Evolutionary conservation across 2,797 vertebrate species (phyloP).

Genomic region (Parotocinclus haroldoi): DNA sequence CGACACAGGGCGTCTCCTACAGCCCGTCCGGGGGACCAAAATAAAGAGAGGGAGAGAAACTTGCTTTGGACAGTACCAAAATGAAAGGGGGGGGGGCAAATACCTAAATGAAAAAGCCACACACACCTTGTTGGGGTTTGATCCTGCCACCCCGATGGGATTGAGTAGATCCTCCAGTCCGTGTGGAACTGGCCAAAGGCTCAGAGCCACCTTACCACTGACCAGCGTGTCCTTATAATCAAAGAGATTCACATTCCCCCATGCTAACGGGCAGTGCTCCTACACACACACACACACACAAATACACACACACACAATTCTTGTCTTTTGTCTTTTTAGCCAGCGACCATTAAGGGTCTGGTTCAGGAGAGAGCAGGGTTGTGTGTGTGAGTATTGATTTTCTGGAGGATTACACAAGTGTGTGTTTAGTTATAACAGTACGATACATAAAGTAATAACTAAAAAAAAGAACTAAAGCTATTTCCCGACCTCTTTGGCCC

Average conservation of each 20-base stretch:
- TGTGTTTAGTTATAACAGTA: too few species aligned
- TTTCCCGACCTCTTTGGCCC: constrained; percentile 48
- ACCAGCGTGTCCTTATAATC: constrained; percentile 64
- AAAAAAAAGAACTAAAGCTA: neutral
- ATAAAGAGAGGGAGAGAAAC: neutral
- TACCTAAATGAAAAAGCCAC: neutral
- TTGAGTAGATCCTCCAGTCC: constrained; percentile 65
- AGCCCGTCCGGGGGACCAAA: neutral
- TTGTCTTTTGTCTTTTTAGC: neutral
- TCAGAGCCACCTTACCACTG: constrained; percentile 59
- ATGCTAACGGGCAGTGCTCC: constrained; percentile 65
- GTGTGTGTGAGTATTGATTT: too few species aligned
- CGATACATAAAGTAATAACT: too few species aligned
- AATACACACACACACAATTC: constrained; percentile 27
- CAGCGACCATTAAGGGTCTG: too few species aligned
- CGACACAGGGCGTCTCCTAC: constrained; percentile 63
- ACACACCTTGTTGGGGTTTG: constrained; percentile 64
- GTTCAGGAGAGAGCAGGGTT: too few species aligned
- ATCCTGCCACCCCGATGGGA: constrained; percentile 62
- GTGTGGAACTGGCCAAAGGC: constrained; percentile 63
- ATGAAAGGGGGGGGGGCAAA: neutral
- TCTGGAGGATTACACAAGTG: too few species aligned
- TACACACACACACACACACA: constrained; percentile 43
- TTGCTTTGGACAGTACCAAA: neutral
- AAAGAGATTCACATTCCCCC: constrained; percentile 65